Conservation (phyloP, 2,888 invertebrate species). For the Abscondita cerata region DNA sequence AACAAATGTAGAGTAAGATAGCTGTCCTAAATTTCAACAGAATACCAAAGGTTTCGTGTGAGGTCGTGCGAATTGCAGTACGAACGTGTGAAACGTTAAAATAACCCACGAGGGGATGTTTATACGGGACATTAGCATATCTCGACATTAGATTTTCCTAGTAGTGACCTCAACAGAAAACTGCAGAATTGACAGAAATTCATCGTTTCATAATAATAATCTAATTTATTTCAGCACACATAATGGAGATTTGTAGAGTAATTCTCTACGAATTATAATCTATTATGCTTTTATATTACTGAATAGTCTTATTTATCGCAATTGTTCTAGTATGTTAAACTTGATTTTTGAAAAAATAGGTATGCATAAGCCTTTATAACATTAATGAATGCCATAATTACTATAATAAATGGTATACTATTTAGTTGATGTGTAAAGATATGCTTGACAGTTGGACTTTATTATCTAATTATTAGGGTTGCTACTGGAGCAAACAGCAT, state of each 20-base stretch:
- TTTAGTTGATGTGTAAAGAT: constrained; percentile 13
- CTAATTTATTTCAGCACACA: not conserved
- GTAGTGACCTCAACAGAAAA: constrained; percentile 8
- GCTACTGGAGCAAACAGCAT: constrained; percentile 11
- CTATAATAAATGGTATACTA: constrained; percentile 13
- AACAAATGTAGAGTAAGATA: constrained; percentile 21
- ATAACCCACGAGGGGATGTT: constrained; percentile 21
- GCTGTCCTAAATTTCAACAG: constrained; percentile 21
- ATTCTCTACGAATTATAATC: no score
- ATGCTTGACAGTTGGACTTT: constrained; percentile 16
- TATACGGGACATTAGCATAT: constrained; percentile 22
- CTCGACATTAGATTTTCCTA: constrained; percentile 21
- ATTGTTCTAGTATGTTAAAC: no score
- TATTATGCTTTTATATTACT: not conserved
- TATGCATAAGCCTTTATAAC: no score
- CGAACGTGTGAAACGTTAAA: constrained; percentile 21
- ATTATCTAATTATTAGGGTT: constrained; percentile 23
- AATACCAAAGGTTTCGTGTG: constrained; percentile 19
- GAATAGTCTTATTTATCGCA: no score
- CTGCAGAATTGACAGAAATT: constrained; percentile 5
- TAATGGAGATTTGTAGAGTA: no score
- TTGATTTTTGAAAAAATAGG: no score
- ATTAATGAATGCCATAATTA: not conserved
- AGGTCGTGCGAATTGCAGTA: constrained; percentile 16
- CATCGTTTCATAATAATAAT: not conserved